These are phyloP conservation scores for Liposcelis brunnea DNA, from an alignment of 2,888 invertebrate species.

Conservation along the genomic window DNA sequence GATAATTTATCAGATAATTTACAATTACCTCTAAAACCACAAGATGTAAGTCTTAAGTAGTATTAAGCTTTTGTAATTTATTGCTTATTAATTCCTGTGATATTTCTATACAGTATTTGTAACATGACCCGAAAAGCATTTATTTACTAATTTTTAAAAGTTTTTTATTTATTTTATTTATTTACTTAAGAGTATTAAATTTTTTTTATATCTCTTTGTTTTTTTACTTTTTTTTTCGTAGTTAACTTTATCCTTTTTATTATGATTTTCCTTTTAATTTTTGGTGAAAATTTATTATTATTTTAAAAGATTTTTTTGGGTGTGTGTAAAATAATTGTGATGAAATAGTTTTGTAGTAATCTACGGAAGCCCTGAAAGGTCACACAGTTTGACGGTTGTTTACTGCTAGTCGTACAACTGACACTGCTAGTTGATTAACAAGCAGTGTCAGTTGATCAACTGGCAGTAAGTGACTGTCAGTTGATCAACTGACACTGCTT, in stretches of 20 bases:
- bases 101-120: constrained; percentile 1
- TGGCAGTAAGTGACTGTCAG: too few species aligned
- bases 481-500: too few species aligned
- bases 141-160: background rate
- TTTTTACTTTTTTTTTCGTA: constrained; percentile 1
- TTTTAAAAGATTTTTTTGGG: constrained; percentile 10
- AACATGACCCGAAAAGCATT: background rate
- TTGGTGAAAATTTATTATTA: background rate
- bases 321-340: constrained; percentile 1
- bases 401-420: too few species aligned
- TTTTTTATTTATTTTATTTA: background rate
- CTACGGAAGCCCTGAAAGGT: too few species aligned
- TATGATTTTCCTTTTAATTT: constrained; percentile 9
- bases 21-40: background rate
- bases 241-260: constrained; percentile 3
- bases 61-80: constrained; percentile 5
- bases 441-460: too few species aligned
- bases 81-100: constrained; percentile 9
- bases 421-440: too few species aligned
- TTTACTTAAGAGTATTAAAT: background rate
- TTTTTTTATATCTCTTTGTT: background rate
- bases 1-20: background rate
- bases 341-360: background rate
- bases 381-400: too few species aligned
- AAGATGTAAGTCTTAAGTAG: background rate